Evolutionary conservation across 1,140 invertebrate species (phyloP), one percentile per base, ranked within the genome.

Genomic region (Monomorium pharaonis): DNA sequence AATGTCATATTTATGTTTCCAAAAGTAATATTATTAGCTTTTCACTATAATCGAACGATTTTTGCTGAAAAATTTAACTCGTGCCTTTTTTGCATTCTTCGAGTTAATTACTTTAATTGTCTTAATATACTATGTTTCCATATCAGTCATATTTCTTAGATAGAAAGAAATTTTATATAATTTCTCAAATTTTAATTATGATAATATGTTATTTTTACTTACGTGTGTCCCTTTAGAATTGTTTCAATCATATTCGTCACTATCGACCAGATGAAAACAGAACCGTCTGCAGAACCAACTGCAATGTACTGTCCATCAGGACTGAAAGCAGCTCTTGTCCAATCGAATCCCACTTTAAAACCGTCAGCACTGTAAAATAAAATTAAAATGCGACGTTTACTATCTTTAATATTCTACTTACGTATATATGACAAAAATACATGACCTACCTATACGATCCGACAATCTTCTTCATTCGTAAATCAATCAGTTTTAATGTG

Each of bases 291-390:
- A 18, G 98, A 98, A 14, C 99, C 99, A 83, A 98, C 98, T 3
- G 98, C 97, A 21, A 99, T 97, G 94, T 98, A 98, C 74, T 97
- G 96, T 4, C 97, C 98, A 94, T 98, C 98, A 27, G 98, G 98
- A 92, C 98, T 99, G 93, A 99, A 99, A 54, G 97, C 97, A 16
- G 98, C 98, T 92, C 99, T 96, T 27, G 98, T 96, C 97, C 97
- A 99, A 95, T 99, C 99, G 95, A 98, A 99, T 47, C 98, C 98
- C 72, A 99, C 98, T 96, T 98, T 98, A 94, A 99, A 99, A 47
- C 97, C 97, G 89, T 99, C 99, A 92, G 98, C 97, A 94, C 98
- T 99, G 95, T 42, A 96, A 95, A 90, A 90, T 56, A 33, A 86
- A 85, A 54, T 12, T 24, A 58, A 81, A 10, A 21, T 10, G 9